Evolutionary conservation across 2,113 vertebrate species (phyloP), one percentile per base, ranked within the genome.

Genomic region (Onychorhynchus coronatus): DNA sequence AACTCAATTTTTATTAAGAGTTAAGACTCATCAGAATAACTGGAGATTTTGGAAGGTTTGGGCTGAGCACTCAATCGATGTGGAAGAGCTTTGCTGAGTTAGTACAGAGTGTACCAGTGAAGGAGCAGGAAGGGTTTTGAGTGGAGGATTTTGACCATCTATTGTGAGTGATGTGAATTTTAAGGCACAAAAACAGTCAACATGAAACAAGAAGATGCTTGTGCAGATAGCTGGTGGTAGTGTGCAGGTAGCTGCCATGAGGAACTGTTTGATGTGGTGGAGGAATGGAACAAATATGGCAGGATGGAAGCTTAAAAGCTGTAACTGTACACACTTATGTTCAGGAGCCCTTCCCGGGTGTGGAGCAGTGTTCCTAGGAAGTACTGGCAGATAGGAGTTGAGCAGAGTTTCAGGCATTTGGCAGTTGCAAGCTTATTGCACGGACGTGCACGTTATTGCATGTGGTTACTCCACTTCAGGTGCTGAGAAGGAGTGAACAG

Each of bases 361-460:
- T 18, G 39, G 39, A 24, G 27, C 2, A 1, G 30, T 31, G 15
- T 44, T 93, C 86, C 27, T n/a, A n/a, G 70, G 44, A 63, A 87
- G 63, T 35, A 50, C 17, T 28, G 44, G 33, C 15, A 73, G 53
- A 22, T 70, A 59, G 50, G 16, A 50, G n/a, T 77, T 92, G 8
- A 73, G 24, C n/a, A 25, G 17, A 11, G 47, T 73, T 83, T 62
- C 49, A 15, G 21, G 35, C n/a, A 23, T 78, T n/a, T 68, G 53
- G 35, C 35, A 63, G 25, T 28, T 56, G 62, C 41, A 55, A 18
- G 31, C 4, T 66, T 62, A n/a, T 35, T 44, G 49, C 37, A 14
- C 3, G 15, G 58, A 65, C 6, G 1, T 72, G 56, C 44, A 14
- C 0, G 0, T 53, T 63, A 24, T 33, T 42, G 5, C 52, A 24